A percentile compares a stretch with the other conserved stretches of the same genome.
phyloP scores from a whole-genome alignment of 2,888 invertebrate genomes.

The Nemotelus pantherinus region DNA sequence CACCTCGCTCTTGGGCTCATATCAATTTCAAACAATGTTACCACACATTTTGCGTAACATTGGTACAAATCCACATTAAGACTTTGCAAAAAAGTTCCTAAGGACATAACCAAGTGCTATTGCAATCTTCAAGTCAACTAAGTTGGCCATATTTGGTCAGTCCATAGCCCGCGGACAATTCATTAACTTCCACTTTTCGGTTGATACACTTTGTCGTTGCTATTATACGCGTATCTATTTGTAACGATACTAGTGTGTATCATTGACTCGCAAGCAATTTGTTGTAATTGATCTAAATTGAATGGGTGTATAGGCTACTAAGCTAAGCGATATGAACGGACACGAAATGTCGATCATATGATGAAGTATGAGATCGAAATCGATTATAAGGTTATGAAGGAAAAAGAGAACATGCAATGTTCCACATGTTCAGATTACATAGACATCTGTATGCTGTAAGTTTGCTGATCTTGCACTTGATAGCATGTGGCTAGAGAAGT shows the following conservation, averaged over 20 bases:
- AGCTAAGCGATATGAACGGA: conserved; percentile 24
- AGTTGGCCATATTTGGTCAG: conserved; percentile 24
- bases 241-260: neutral
- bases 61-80: too few relatives aligned
- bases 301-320: conserved; percentile 31
- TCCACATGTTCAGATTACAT: conserved; percentile 1
- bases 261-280: conserved; percentile 19
- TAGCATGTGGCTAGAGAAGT: neutral
- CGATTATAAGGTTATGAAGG: conserved; percentile 38
- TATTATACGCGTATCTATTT: conserved; percentile 13
- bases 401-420: neutral
- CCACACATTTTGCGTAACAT: too few relatives aligned
- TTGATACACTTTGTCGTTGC: neutral
- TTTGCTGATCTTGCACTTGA: conserved; percentile 4
- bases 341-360: conserved; percentile 33
- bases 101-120: conserved; percentile 25
- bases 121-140: neutral
- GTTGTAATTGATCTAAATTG: conserved; percentile 44
- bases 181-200: conserved; percentile 39
- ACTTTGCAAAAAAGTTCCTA: neutral
- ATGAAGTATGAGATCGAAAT: conserved; percentile 37
- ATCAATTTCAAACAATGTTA: too few relatives aligned
- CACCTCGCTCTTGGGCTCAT: too few relatives aligned
- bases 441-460: neutral
- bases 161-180: conserved; percentile 36